Evolutionary conservation across 2,113 vertebrate genomes (phyloP), one percentile per base, ranked within the genome.

Genomic region (Desmodus rotundus): DNA sequence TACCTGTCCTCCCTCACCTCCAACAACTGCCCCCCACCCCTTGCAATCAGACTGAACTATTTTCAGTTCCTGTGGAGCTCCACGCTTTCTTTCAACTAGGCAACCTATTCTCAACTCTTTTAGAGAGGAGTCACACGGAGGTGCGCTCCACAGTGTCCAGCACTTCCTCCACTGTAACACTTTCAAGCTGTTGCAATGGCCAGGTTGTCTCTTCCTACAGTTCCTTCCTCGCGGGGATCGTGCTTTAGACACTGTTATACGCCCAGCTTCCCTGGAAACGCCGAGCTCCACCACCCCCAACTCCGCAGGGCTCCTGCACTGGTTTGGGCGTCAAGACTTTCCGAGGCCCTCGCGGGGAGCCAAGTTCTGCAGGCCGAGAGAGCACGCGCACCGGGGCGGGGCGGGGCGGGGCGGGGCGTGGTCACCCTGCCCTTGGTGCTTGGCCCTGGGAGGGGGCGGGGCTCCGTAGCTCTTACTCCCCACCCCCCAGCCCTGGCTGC

Each of bases 291-390:
- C 22, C 15, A 3, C 4, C 12, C 26, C 24, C 43, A 41, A 3
- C 2, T 1, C 7, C 15, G 1, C 52, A 17, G 3, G 1, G 8
- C 41, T 4, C 20, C 10, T 1, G 5, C 2, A 15, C 4, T 20
- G 7, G 1, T 8, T 4, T 0, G 1, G 0, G 31, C 9, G 1
- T 52, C 41, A 0, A 22, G 5, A 2, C 0, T 3, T 6, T 17
- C 24, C 0, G 8, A 13, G 10, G 2, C 19, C 7, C 0, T 0
- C 36, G 0, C 36, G 0, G 0, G 1, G 7, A 3, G 1, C 20
- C 2, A 12, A n/a, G 3, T 9, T 1, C 10, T 10, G 5, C 1
- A 17, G 3, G 11, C 58, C 2, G 5, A 50, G 7, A 0, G 54
- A 17, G 58, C 81, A 17, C 2, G 94, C 19, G 83, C 33, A 20